Evolutionary conservation across 2,113 vertebrate species (phyloP).

Genomic region (Vidua chalybeata): DNA sequence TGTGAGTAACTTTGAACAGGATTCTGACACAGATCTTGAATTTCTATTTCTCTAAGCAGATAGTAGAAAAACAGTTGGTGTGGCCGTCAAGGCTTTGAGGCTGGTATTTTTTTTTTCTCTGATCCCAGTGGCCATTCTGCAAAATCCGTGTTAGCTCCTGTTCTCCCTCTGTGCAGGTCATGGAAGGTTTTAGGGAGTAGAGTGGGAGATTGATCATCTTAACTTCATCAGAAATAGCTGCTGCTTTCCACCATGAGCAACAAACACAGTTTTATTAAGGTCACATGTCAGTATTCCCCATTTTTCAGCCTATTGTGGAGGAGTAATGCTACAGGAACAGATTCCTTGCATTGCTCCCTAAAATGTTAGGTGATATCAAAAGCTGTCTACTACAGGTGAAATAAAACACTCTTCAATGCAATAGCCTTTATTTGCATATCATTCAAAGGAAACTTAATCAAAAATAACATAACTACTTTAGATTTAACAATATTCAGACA

Average conservation of each 20-base stretch:
- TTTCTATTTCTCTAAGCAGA: not conserved
- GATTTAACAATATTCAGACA: not conserved
- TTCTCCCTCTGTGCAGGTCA: not conserved
- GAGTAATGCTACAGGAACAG: not conserved
- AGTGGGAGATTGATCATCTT: not conserved
- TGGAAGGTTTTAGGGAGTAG: not conserved
- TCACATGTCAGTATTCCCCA: accelerated
- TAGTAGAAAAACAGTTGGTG: not conserved
- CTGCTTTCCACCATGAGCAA: not conserved
- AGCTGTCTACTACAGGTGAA: not conserved
- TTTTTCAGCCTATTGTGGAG: not conserved
- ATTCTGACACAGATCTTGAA: not conserved
- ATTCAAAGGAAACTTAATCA: not conserved
- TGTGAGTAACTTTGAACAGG: not conserved
- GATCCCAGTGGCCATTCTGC: not conserved
- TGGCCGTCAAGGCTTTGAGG: not conserved
- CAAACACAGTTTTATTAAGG: not conserved
- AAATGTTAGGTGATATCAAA: not conserved
- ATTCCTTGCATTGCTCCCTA: not conserved
- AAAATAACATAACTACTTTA: not conserved
- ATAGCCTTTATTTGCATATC: not conserved
- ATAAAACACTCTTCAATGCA: not conserved
- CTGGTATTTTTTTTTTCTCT: not conserved
- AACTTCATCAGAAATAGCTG: not conserved
- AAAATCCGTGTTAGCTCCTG: not conserved